Percentiles rank a stretch among this genome's conserved stretches.
Evolutionary conservation across 2,797 vertebrate species (phyloP).

Genomic region (Helicolenus hilgendorfi): DNA sequence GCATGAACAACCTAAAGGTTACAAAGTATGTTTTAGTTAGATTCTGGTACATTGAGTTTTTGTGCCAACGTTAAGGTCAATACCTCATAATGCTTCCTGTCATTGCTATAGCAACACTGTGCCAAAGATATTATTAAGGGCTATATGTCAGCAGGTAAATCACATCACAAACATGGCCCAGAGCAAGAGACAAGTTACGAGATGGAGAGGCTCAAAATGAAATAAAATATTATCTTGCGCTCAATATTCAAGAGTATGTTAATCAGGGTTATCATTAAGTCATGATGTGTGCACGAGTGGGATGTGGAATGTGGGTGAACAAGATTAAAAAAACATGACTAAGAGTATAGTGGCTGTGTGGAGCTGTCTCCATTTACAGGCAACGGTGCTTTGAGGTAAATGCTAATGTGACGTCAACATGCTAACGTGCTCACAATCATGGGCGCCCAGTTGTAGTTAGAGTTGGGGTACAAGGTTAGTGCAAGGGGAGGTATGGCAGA

Average conservation of each 20-base stretch:
- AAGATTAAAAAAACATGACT: background rate
- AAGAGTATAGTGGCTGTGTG: too few relatives aligned
- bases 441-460: background rate
- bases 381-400: background rate
- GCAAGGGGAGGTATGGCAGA: background rate
- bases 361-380: background rate
- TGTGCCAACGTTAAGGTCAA: background rate
- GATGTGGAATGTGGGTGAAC: background rate
- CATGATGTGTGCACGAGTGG: background rate
- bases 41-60: background rate
- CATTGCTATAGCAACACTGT: background rate
- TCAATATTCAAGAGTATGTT: background rate
- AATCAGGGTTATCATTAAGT: background rate
- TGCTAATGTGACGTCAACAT: background rate
- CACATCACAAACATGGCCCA: background rate
- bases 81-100: background rate
- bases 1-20: constrained; percentile 10
- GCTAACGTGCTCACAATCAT: background rate
- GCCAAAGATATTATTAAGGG: background rate
- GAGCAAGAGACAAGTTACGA: background rate
- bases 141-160: background rate
- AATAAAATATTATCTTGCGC: background rate
- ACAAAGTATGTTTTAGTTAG: constrained; percentile 6
- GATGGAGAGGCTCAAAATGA: background rate
- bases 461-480: too few relatives aligned